These are phyloP conservation scores for Alethe castanea DNA, from an alignment of 2,113 vertebrate genomes.

Conservation along the genomic window DNA sequence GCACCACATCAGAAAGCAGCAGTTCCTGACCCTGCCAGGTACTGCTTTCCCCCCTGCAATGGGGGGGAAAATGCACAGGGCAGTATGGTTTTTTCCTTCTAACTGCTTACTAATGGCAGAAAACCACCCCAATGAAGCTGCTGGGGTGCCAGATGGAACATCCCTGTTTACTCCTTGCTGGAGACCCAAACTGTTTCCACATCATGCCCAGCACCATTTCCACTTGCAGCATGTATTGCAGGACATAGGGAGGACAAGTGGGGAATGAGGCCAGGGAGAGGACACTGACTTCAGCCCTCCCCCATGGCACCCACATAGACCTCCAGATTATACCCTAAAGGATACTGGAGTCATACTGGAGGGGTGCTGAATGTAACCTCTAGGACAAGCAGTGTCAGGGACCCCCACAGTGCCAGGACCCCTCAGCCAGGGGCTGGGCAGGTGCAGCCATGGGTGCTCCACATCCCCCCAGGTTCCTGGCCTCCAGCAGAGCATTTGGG, in stretches of 20 bases:
- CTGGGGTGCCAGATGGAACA: background rate
- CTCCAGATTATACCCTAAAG: background rate
- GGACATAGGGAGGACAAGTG: background rate
- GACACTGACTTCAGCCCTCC: background rate
- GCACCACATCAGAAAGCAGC: background rate
- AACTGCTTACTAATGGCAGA: background rate
- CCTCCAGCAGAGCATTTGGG: background rate
- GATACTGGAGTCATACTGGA: background rate
- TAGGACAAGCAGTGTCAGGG: background rate
- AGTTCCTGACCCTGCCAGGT: background rate
- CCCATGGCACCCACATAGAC: fast-evolving
- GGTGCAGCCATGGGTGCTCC: background rate
- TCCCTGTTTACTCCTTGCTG: background rate
- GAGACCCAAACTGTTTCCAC: background rate
- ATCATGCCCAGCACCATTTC: background rate
- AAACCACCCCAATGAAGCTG: fast-evolving
- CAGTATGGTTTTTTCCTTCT: background rate
- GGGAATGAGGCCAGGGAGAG: fast-evolving
- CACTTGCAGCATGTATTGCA: background rate
- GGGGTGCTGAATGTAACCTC: background rate
- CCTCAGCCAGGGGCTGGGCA: background rate
- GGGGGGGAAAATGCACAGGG: background rate
- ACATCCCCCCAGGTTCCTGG: background rate
- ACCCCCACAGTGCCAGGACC: fast-evolving
- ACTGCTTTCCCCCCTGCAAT: background rate